phyloP scores from a whole-genome alignment of 2,888 invertebrate species.

The Rhopalosiphum nymphaeae region DNA sequence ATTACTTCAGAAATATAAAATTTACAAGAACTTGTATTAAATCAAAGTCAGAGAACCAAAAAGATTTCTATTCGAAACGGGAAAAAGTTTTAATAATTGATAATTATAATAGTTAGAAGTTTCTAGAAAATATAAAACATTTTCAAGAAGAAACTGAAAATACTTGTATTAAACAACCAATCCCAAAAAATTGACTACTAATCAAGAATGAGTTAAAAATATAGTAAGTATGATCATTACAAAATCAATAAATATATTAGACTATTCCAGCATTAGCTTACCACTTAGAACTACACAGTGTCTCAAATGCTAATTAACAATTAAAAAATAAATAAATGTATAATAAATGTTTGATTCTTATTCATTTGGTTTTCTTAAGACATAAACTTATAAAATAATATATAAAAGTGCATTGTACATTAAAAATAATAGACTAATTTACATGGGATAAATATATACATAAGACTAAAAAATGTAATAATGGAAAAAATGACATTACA shows the following conservation, averaged over 20 bases:
- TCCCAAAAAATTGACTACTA: too few relatives aligned
- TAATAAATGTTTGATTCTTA: neutral
- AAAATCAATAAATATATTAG: neutral
- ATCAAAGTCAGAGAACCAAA: neutral
- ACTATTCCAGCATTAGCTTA: neutral
- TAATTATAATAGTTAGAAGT: neutral
- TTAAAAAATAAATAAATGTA: too few relatives aligned
- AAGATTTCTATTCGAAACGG: neutral
- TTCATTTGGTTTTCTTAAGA: neutral
- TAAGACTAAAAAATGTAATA: neutral
- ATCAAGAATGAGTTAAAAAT: neutral
- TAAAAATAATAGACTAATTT: neutral
- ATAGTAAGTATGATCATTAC: neutral
- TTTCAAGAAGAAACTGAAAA: neutral
- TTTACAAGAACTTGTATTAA: neutral
- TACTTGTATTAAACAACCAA: too few relatives aligned
- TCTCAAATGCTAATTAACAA: too few relatives aligned
- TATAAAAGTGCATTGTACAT: neutral
- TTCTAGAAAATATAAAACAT: neutral
- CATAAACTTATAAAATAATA: neutral
- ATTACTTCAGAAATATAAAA: neutral
- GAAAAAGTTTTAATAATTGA: neutral
- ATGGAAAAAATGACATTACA: neutral
- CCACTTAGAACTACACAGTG: neutral
- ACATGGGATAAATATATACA: too few relatives aligned